phyloP scores from a whole-genome alignment of 2,113 vertebrate species.

The Megaptera novaeangliae region DNA sequence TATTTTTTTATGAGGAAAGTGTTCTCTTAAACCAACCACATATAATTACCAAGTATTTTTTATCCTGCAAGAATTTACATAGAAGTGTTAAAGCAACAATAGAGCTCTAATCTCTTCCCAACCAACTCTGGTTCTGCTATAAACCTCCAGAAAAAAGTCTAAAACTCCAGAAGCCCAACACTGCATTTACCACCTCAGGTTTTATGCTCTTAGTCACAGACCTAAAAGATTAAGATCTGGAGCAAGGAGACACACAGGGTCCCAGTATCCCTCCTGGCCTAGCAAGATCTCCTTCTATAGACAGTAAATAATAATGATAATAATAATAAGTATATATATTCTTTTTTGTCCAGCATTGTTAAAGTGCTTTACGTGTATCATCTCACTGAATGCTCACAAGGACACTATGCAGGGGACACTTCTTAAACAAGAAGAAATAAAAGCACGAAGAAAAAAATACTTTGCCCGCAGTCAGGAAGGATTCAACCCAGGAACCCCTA shows the following conservation, averaged over 20 bases:
- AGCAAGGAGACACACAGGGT: not conserved
- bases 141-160: not conserved
- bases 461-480: not conserved
- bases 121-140: not conserved
- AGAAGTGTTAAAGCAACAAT: not conserved
- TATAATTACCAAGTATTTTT: not conserved
- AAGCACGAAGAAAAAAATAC: not conserved
- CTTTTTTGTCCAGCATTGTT: not conserved
- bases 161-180: not conserved
- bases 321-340: not conserved
- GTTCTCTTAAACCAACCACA: conserved; percentile 9
- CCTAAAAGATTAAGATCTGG: conserved; percentile 1
- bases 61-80: not conserved
- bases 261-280: not conserved
- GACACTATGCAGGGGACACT: too few relatives aligned
- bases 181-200: conserved; percentile 25
- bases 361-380: not conserved
- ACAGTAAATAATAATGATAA: not conserved
- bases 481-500: not conserved
- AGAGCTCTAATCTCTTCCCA: not conserved
- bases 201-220: conserved; percentile 11
- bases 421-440: not conserved
- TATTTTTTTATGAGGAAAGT: not conserved
- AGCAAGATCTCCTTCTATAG: not conserved
- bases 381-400: not conserved